phyloP scores from a whole-genome alignment of 2,888 invertebrate species.

The Bedellia somnulentella region DNA sequence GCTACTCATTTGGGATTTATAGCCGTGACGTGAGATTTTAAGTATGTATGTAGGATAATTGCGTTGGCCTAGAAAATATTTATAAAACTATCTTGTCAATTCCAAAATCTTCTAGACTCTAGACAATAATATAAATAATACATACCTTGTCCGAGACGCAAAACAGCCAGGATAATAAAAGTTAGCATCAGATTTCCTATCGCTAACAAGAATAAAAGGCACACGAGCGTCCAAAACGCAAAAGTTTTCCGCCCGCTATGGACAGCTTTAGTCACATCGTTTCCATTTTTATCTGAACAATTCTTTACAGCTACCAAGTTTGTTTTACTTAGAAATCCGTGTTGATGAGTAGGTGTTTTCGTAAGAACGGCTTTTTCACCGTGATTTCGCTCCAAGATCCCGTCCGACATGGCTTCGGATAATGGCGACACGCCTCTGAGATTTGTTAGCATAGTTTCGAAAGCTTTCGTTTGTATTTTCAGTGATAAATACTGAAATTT shows the following conservation, averaged over 20 bases:
- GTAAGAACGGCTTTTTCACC: slow-evolving; percentile 42
- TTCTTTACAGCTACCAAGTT: slow-evolving; percentile 22
- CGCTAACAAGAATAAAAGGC: slow-evolving; percentile 69
- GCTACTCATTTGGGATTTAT: too few relatives aligned
- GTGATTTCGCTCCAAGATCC: slow-evolving; percentile 35
- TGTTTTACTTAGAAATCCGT: slow-evolving; percentile 23
- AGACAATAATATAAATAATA: neutral
- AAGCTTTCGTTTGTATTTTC: slow-evolving; percentile 13
- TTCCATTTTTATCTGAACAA: slow-evolving; percentile 49
- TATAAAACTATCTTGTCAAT: too few relatives aligned
- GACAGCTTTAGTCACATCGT: slow-evolving; percentile 35
- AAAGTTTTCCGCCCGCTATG: slow-evolving; percentile 64
- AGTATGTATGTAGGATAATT: too few relatives aligned
- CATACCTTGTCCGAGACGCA: slow-evolving; percentile 70
- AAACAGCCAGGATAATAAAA: slow-evolving; percentile 76
- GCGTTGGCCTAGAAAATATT: too few relatives aligned
- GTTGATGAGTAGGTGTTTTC: slow-evolving; percentile 34
- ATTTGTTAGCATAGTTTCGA: slow-evolving; percentile 22
- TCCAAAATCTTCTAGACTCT: too few relatives aligned
- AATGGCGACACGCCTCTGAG: slow-evolving; percentile 38
- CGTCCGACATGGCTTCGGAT: slow-evolving; percentile 44
- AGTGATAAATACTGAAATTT: slow-evolving; percentile 18
- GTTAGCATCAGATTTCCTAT: slow-evolving; percentile 80
- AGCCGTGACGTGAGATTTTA: too few relatives aligned
- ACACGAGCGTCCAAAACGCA: slow-evolving; percentile 79